A percentile compares a stretch with the other conserved stretches of the same genome.
phyloP scores from a whole-genome alignment of 2,888 invertebrate species.

The Sepiola atlantica region DNA sequence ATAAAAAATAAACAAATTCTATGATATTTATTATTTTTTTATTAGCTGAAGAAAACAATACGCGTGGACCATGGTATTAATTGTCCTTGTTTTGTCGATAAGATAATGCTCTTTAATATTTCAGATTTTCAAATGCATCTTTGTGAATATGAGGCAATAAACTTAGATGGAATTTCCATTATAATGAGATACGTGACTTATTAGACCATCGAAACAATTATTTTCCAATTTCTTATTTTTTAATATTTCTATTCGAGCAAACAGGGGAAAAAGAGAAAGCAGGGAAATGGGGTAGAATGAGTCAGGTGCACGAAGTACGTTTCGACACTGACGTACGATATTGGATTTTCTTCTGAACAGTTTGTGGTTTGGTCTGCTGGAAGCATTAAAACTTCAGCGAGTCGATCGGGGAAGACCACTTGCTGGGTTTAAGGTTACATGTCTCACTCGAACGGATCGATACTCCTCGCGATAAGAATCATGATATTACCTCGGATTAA shows the following conservation, averaged over 20 bases:
- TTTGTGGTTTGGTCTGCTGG: conserved; percentile 18
- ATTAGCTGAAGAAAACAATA: no score
- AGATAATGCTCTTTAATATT: no score
- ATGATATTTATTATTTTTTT: no score
- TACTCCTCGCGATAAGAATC: neutral
- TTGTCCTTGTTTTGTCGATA: no score
- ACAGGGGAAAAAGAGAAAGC: no score
- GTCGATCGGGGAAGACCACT: neutral
- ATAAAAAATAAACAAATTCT: no score
- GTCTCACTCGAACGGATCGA: neutral
- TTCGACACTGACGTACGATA: neutral
- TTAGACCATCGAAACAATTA: no score
- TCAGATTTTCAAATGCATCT: no score
- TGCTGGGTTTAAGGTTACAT: conserved; percentile 9
- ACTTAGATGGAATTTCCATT: no score
- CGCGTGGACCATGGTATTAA: no score
- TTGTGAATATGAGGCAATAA: no score
- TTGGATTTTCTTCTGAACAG: conserved; percentile 32
- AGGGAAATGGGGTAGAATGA: neutral
- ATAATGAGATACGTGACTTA: no score
- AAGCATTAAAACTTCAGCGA: conserved; percentile 1
- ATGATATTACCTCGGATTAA: neutral
- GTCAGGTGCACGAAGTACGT: neutral
- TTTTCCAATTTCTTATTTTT: neutral
- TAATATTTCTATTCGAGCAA: neutral